Evolutionary conservation across 2,797 vertebrate genomes (phyloP).

Genomic region (Potorous gilbertii): DNA sequence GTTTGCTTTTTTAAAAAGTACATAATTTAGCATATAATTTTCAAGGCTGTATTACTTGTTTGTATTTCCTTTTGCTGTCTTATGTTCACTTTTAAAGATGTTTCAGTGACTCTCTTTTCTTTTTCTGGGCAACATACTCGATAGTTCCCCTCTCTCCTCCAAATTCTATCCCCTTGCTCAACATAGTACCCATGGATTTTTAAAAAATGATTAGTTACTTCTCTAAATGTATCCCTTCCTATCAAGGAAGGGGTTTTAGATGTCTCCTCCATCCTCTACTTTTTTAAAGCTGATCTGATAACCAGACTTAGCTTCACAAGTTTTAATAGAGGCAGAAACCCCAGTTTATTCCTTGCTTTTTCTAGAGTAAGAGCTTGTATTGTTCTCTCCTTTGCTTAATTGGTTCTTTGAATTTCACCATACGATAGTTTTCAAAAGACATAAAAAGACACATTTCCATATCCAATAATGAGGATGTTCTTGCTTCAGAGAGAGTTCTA

Average conservation of each 20-base stretch:
- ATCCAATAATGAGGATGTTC: not conserved
- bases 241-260: not conserved
- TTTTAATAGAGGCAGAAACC: constrained; percentile 34
- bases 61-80: not conserved
- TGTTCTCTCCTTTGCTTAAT: constrained; percentile 4
- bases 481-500: not conserved
- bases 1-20: not conserved
- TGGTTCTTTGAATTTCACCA: constrained; percentile 13
- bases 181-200: not conserved
- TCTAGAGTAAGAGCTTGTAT: not conserved
- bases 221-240: not conserved
- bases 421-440: not conserved
- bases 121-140: not conserved
- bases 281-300: constrained; percentile 22
- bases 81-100: not conserved
- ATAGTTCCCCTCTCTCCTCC: not conserved
- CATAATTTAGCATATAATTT: not conserved
- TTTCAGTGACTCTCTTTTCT: not conserved
- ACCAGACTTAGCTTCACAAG: constrained; percentile 2
- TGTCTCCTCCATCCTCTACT: not conserved
- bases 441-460: not conserved
- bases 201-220: not conserved
- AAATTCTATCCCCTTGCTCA: not conserved
- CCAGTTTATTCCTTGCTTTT: constrained; percentile 38
- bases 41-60: not conserved